These are phyloP conservation scores for Mormyrops boulengeri DNA, from an alignment of 2,797 vertebrate species.

Conservation along the genomic window DNA sequence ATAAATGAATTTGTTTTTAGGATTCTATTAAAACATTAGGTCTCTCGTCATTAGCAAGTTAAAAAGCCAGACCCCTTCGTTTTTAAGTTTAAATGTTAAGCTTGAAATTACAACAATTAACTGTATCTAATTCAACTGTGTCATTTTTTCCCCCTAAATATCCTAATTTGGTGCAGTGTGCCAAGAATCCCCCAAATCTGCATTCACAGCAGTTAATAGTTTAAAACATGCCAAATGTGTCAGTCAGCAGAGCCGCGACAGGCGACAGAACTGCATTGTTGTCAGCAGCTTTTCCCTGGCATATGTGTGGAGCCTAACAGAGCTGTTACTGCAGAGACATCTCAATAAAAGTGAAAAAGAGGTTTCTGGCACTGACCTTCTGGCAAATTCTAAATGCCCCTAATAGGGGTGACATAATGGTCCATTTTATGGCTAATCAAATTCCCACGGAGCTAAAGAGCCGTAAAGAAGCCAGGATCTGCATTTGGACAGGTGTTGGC, in stretches of 20 bases:
- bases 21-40: not conserved
- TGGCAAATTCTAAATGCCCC: conserved; percentile 55
- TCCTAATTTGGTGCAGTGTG: not conserved
- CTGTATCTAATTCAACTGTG: conserved; percentile 1
- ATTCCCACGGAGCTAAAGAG: conserved; percentile 60
- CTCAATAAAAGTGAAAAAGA: conserved; percentile 56
- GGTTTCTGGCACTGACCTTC: conserved; percentile 54
- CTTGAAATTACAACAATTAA: conserved; percentile 1
- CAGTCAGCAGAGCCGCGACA: conserved; percentile 25
- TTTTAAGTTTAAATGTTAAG: conserved; percentile 2
- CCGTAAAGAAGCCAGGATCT: conserved; percentile 42
- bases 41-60: not conserved
- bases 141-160: not conserved
- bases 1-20: not conserved
- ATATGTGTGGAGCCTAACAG: conserved; percentile 61
- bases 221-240: conserved; percentile 7
- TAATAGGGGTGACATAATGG: conserved; percentile 66
- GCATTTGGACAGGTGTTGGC: conserved; percentile 50
- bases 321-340: conserved; percentile 56
- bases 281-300: conserved; percentile 39
- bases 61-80: not conserved
- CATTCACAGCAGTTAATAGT: conserved; percentile 10
- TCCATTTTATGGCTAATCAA: conserved; percentile 66
- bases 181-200: not conserved
- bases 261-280: conserved; percentile 57